A percentile compares a stretch with the other conserved stretches of the same genome.
Conservation (phyloP, 2,888 invertebrate species). For the Schrankia costaestrigalis region DNA sequence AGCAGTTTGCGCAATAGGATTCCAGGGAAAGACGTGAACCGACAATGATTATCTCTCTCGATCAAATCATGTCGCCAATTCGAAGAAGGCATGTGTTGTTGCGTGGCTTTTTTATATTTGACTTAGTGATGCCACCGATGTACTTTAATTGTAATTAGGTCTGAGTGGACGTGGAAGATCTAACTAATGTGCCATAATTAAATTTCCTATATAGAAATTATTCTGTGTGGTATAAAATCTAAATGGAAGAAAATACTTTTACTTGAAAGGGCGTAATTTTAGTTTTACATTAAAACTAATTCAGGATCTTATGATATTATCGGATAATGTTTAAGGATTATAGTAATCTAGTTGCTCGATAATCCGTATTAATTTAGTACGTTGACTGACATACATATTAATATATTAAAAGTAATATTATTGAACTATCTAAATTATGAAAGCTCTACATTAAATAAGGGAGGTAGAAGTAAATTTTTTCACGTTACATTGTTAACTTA, state of each 20-base stretch:
- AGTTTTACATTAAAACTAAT: too few species aligned
- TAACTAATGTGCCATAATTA: too few species aligned
- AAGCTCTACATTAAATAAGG: slow-evolving; percentile 28
- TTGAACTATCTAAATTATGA: slow-evolving; percentile 28
- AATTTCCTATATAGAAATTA: too few species aligned
- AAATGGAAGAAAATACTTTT: too few species aligned
- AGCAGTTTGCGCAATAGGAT: slow-evolving; percentile 79
- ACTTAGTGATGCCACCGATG: slow-evolving; percentile 12
- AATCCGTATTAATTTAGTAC: too few species aligned
- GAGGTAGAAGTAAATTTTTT: slow-evolving; percentile 59
- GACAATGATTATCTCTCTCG: slow-evolving; percentile 74
- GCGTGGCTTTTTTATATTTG: slow-evolving; percentile 38
- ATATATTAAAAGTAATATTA: too few species aligned
- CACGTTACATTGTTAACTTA: slow-evolving; percentile 74
- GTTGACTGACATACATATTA: too few species aligned
- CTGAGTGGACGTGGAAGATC: too few species aligned
- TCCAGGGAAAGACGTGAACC: slow-evolving; percentile 76
- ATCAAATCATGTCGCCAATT: slow-evolving; percentile 68
- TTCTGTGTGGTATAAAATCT: too few species aligned
- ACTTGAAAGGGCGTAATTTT: too few species aligned
- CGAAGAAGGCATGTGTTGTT: slow-evolving; percentile 53
- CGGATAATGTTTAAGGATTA: too few species aligned
- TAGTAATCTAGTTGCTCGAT: too few species aligned
- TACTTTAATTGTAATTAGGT: slow-evolving; percentile 16
- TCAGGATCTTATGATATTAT: slow-evolving; percentile 11